Percentiles rank a stretch among this genome's conserved stretches.
phyloP scores from a whole-genome alignment of 1,140 invertebrate species.

The Nixonia krombeini region DNA sequence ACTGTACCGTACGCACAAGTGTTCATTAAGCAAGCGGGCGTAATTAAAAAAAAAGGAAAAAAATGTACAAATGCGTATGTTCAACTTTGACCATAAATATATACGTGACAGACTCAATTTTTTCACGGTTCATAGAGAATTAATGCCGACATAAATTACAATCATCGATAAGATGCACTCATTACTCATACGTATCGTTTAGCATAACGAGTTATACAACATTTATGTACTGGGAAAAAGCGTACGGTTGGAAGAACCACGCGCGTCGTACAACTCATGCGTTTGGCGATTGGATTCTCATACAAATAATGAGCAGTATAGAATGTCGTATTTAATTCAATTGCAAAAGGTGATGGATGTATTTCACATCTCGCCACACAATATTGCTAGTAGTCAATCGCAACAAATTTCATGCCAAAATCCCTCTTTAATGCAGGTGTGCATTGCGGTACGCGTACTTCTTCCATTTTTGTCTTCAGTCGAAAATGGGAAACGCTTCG shows the following conservation, averaged over 20 bases:
- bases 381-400: too few species aligned
- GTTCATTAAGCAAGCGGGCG: constrained; percentile 1
- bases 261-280: background rate
- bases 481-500: too few species aligned
- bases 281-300: constrained; percentile 10
- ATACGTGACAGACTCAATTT: constrained; percentile 10
- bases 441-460: too few species aligned
- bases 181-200: constrained; percentile 42
- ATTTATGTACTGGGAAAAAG: constrained; percentile 21
- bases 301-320: too few species aligned
- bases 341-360: too few species aligned
- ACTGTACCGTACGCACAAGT: background rate
- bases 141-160: constrained; percentile 50
- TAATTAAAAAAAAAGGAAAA: constrained; percentile 12
- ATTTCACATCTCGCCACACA: too few species aligned
- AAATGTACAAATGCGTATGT: constrained; percentile 35
- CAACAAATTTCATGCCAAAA: too few species aligned
- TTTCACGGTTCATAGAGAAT: constrained; percentile 28
- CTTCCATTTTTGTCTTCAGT: too few species aligned
- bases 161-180: constrained; percentile 45
- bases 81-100: constrained; percentile 37
- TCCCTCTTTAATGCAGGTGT: too few species aligned
- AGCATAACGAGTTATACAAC: constrained; percentile 44
- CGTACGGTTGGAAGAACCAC: background rate
- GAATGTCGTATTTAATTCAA: too few species aligned